Percentiles rank a stretch among this genome's conserved stretches.
Conservation (phyloP, 2,113 vertebrate genomes). For the Polypterus bichir region DNA sequence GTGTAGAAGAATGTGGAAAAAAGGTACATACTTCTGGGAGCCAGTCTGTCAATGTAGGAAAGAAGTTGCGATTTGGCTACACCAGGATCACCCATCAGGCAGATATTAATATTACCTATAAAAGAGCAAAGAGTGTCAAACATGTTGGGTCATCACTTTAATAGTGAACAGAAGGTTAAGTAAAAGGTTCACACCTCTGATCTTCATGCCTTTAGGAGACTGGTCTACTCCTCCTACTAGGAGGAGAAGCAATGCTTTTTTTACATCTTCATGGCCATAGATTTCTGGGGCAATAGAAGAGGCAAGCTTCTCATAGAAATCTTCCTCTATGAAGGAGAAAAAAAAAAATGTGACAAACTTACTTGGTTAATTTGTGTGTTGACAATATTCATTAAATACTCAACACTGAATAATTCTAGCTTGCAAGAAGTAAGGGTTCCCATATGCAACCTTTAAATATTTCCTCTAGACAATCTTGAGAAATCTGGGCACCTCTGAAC, state of each 20-base stretch:
- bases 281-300: constrained; percentile 86
- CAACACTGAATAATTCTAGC: no score
- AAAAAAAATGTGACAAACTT: neutral
- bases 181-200: constrained; percentile 55
- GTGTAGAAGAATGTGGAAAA: neutral
- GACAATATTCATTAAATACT: no score
- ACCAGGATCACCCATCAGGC: constrained; percentile 89
- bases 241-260: constrained; percentile 78
- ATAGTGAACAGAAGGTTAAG: neutral
- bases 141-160: neutral
- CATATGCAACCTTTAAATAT: no score
- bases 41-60: constrained; percentile 79
- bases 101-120: constrained; percentile 81
- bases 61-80: constrained; percentile 88
- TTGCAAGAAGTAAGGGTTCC: no score
- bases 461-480: no score
- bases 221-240: constrained; percentile 80
- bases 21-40: constrained; percentile 69
- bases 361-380: no score
- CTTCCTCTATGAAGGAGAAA: constrained; percentile 53
- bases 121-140: constrained; percentile 2
- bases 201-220: constrained; percentile 79
- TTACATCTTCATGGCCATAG: constrained; percentile 84
- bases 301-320: constrained; percentile 78
- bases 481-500: no score